Conservation (phyloP, 1,140 invertebrate species). For the Caerostris darwini region DNA sequence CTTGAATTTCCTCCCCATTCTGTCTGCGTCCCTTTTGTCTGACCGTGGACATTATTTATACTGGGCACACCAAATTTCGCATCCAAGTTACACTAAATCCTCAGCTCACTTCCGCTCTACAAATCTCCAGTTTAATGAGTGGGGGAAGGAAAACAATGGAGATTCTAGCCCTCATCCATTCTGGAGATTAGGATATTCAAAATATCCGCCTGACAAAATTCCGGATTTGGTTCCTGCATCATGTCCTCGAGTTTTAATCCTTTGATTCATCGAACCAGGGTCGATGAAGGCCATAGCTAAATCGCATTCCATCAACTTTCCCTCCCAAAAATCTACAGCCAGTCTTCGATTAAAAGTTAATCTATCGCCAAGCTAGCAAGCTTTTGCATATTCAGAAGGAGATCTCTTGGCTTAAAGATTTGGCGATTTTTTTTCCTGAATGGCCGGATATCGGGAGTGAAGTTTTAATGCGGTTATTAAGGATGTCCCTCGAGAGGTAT, state of each 20-base stretch:
- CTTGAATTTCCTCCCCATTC: neutral
- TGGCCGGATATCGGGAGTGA: neutral
- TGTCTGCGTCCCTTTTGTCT: neutral
- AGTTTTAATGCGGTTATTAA: conserved; percentile 23
- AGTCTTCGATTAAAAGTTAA: neutral
- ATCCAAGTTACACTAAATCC: too few relatives aligned
- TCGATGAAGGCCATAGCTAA: neutral
- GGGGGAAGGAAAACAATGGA: neutral
- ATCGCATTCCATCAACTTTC: neutral
- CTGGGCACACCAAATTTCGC: too few relatives aligned
- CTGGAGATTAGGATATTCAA: neutral
- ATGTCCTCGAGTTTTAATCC: neutral
- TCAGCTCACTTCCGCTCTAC: neutral
- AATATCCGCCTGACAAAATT: neutral
- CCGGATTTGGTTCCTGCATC: neutral
- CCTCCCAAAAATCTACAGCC: neutral
- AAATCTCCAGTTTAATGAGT: conserved; percentile 11
- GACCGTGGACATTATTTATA: too few relatives aligned
- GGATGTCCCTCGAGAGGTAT: too few relatives aligned
- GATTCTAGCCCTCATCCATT: neutral
- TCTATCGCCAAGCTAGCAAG: neutral
- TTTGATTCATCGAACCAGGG: neutral
- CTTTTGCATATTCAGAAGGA: neutral
- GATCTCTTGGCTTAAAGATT: neutral
- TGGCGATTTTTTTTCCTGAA: neutral